phyloP scores from a whole-genome alignment of 2,113 vertebrate genomes.

The Morone saxatilis region DNA sequence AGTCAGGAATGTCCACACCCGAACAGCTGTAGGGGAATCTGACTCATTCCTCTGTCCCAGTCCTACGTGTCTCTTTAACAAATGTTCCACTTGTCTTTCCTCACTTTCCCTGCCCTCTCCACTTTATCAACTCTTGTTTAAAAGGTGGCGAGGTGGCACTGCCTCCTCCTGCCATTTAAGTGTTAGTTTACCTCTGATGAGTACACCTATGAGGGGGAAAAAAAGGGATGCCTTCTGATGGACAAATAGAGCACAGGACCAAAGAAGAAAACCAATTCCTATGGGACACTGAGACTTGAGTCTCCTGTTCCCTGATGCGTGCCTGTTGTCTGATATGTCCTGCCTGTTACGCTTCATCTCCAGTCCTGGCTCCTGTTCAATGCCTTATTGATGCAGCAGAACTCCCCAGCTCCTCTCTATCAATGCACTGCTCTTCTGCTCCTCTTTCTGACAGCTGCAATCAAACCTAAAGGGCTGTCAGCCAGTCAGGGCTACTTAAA shows the following conservation, averaged over 20 bases:
- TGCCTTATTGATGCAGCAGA: slow-evolving; percentile 61
- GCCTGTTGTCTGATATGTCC: slow-evolving; percentile 40
- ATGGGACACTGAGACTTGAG: slow-evolving; percentile 18
- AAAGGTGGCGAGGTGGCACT: slow-evolving; percentile 30
- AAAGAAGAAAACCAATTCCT: slow-evolving; percentile 23
- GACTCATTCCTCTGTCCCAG: slow-evolving; percentile 61
- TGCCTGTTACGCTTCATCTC: slow-evolving; percentile 35
- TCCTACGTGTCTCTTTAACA: slow-evolving; percentile 58
- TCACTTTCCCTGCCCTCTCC: slow-evolving; percentile 17
- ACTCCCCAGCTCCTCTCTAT: slow-evolving; percentile 50
- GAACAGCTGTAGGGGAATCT: slow-evolving; percentile 75
- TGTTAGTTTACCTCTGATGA: slow-evolving; percentile 41
- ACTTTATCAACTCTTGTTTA: slow-evolving; percentile 34
- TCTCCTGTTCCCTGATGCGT: slow-evolving; percentile 44
- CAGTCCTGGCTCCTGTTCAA: slow-evolving; percentile 43
- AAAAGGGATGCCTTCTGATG: slow-evolving; percentile 39
- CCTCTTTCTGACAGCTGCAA: slow-evolving; percentile 56
- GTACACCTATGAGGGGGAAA: slow-evolving; percentile 22
- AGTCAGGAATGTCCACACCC: slow-evolving; percentile 72
- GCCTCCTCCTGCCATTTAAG: slow-evolving; percentile 25
- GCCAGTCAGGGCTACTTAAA: slow-evolving; percentile 59
- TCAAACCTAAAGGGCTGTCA: slow-evolving; percentile 65
- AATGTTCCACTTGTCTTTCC: slow-evolving; percentile 24
- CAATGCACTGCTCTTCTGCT: slow-evolving; percentile 47
- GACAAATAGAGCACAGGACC: slow-evolving; percentile 23